These are phyloP conservation scores for Lucilia cuprina DNA, from an alignment of 1,140 invertebrate species.

Conservation along the genomic window DNA sequence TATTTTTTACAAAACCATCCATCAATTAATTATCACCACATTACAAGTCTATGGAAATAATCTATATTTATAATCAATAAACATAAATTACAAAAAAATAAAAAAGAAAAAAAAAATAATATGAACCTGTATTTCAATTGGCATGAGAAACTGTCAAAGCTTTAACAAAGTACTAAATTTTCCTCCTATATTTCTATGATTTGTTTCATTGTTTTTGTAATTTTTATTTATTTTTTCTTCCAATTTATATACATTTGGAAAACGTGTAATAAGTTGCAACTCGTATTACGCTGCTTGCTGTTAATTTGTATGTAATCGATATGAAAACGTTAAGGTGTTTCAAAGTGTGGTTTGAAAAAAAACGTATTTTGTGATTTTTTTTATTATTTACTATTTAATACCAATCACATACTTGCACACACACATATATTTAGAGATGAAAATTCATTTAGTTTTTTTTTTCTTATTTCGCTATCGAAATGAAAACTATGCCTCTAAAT, in stretches of 20 bases:
- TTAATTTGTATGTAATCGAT: constrained; percentile 24
- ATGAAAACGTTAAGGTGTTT: constrained; percentile 13
- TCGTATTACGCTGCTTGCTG: constrained; percentile 16
- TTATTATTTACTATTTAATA: neutral
- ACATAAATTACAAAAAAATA: no score
- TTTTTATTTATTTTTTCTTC: no score
- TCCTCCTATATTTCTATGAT: no score
- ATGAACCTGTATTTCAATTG: neutral
- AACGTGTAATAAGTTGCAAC: constrained; percentile 28
- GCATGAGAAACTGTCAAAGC: neutral
- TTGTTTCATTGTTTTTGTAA: no score
- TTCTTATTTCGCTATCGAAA: neutral
- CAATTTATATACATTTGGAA: neutral
- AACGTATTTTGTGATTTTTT: neutral
- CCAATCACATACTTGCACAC: neutral
- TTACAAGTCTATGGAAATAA: no score
- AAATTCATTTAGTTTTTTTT: neutral
- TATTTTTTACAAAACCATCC: no score
- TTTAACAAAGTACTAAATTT: neutral
- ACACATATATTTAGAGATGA: neutral
- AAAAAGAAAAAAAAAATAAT: no score
- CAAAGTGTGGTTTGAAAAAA: neutral
- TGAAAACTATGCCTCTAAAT: constrained; percentile 14
- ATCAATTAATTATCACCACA: no score
- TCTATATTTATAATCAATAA: no score